These are phyloP conservation scores for Hylyphantes graminicola DNA, from an alignment of 1,140 invertebrate species.

Conservation along the genomic window DNA sequence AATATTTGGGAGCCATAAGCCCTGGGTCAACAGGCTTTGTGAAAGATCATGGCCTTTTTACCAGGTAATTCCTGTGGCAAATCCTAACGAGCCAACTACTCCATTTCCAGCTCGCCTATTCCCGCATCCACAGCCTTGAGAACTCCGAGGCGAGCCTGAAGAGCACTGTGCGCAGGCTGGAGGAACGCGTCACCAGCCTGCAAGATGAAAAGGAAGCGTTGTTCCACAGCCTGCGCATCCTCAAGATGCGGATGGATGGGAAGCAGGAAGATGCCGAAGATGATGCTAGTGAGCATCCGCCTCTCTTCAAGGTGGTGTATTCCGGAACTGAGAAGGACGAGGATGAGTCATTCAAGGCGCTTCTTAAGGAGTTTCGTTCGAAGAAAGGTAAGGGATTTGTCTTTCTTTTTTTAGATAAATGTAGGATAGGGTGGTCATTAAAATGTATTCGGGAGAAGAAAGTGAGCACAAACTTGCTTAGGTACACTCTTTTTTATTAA, in stretches of 20 bases:
- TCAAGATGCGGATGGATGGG: conserved; percentile 46
- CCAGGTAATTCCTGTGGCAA: too few relatives aligned
- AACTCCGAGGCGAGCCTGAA: conserved; percentile 47
- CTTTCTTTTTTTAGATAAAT: background rate
- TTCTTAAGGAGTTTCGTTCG: conserved; percentile 25
- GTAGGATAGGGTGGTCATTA: too few relatives aligned
- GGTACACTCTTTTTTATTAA: too few relatives aligned
- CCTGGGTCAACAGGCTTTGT: too few relatives aligned
- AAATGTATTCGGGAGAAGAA: too few relatives aligned
- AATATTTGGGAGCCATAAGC: too few relatives aligned
- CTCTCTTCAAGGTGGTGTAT: conserved; percentile 40
- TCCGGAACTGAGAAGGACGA: conserved; percentile 50
- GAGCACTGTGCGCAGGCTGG: conserved; percentile 59
- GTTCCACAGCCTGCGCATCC: conserved; percentile 49
- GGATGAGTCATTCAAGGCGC: conserved; percentile 13
- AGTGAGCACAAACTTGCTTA: too few relatives aligned
- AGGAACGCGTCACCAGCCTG: conserved; percentile 47
- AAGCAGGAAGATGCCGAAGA: background rate
- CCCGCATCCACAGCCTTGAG: conserved; percentile 52
- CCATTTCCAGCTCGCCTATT: conserved; percentile 60
- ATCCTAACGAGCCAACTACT: too few relatives aligned
- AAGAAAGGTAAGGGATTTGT: background rate
- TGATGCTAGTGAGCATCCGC: conserved; percentile 33
- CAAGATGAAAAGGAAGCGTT: conserved; percentile 62
- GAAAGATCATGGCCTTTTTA: too few relatives aligned